phyloP scores from a whole-genome alignment of 2,888 invertebrate species.

The Pyrochroa serraticornis region DNA sequence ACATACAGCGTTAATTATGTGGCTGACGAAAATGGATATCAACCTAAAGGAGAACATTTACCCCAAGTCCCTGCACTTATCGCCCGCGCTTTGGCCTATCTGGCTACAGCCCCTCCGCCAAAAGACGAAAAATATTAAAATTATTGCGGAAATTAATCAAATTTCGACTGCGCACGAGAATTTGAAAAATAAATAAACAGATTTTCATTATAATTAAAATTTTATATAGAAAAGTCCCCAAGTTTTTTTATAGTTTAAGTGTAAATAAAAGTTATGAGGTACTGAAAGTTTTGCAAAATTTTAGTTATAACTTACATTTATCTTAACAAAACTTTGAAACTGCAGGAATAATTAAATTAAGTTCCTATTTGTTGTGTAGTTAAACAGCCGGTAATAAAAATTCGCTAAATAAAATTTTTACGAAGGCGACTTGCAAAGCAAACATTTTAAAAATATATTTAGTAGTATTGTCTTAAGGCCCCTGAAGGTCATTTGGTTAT shows the following conservation, averaged over 20 bases:
- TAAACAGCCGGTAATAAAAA: background rate
- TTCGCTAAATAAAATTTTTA: background rate
- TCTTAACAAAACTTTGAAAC: too few relatives aligned
- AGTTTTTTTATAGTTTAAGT: too few relatives aligned
- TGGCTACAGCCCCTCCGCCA: conserved; percentile 30
- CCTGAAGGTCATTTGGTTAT: too few relatives aligned
- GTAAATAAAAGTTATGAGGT: too few relatives aligned
- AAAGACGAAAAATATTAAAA: conserved; percentile 21
- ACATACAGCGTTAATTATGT: conserved; percentile 59
- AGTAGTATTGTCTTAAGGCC: too few relatives aligned
- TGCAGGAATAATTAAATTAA: too few relatives aligned
- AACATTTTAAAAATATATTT: background rate
- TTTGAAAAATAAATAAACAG: background rate
- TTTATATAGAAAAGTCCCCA: too few relatives aligned
- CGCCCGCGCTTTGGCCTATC: conserved; percentile 23
- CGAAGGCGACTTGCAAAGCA: background rate
- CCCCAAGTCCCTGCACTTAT: conserved; percentile 35
- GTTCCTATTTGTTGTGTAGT: too few relatives aligned
- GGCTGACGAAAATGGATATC: conserved; percentile 65
- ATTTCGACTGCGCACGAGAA: too few relatives aligned
- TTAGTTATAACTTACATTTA: too few relatives aligned
- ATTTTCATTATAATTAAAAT: too few relatives aligned
- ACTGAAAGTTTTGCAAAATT: too few relatives aligned
- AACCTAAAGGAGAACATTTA: conserved; percentile 43
- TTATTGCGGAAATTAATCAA: background rate